Conservation (phyloP, 2,113 vertebrate species). For the Percina caprodes region DNA sequence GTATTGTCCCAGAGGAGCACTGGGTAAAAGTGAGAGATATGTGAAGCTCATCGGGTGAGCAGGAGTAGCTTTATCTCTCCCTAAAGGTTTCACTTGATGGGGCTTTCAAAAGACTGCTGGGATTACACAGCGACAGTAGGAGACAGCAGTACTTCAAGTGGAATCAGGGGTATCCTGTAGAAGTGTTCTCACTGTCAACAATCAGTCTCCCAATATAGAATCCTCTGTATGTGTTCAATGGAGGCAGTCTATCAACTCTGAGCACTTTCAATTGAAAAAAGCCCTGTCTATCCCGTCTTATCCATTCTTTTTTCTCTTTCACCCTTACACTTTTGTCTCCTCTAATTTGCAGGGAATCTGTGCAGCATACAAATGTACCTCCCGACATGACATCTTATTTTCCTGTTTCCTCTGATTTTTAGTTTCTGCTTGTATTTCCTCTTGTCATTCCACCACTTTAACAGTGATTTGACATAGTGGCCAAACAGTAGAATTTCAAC, state of each 20-base stretch:
- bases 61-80: conserved; percentile 39
- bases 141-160: conserved; percentile 50
- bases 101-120: conserved; percentile 39
- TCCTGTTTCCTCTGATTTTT: conserved; percentile 41
- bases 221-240: conserved; percentile 18
- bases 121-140: conserved; percentile 44
- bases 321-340: conserved; percentile 21
- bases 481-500: too few relatives aligned
- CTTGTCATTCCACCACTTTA: conserved; percentile 32
- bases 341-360: conserved; percentile 42
- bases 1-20: conserved; percentile 31
- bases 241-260: conserved; percentile 5
- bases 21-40: conserved; percentile 11
- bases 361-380: conserved; percentile 26
- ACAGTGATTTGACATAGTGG: conserved; percentile 6
- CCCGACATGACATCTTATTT: conserved; percentile 47
- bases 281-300: neutral
- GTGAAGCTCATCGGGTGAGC: conserved; percentile 37
- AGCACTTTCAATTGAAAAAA: conserved; percentile 22
- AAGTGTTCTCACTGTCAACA: conserved; percentile 38
- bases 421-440: conserved; percentile 31
- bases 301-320: neutral
- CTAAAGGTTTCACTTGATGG: conserved; percentile 32
- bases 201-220: conserved; percentile 21
- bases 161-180: conserved; percentile 44